Conservation (phyloP, 2,888 invertebrate genomes). For the Epinotia nisella region DNA sequence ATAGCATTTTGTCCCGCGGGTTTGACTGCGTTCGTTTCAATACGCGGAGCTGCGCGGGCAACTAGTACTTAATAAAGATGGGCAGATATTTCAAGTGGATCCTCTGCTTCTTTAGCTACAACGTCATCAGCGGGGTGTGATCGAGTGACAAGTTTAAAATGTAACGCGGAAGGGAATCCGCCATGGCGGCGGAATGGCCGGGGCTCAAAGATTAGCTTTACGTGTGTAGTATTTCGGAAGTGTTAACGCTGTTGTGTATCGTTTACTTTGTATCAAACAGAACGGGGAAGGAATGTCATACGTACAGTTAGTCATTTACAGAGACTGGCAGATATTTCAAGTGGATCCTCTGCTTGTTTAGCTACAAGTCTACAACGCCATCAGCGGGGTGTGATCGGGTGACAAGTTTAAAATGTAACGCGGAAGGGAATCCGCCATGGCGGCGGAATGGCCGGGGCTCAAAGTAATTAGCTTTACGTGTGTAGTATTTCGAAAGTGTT, state of each 20-base stretch:
- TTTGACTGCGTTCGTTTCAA: no score
- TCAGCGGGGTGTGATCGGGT: conserved; percentile 62
- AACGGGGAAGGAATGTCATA: no score
- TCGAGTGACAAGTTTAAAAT: conserved; percentile 65
- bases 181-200: conserved; percentile 34
- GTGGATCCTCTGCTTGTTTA: background rate
- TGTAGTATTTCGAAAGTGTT: no score
- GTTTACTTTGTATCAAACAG: no score
- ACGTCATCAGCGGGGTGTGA: conserved; percentile 54
- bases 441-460: conserved; percentile 29
- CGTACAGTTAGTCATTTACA: no score
- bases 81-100: background rate
- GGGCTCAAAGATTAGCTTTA: conserved; percentile 31
- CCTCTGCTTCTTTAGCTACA: background rate
- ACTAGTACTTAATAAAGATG: background rate
- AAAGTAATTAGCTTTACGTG: conserved; percentile 37
- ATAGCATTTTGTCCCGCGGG: no score
- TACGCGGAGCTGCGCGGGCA: no score
- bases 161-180: conserved; percentile 50
- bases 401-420: conserved; percentile 60
- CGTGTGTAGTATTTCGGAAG: no score
- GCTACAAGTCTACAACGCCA: conserved; percentile 9
- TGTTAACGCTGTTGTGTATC: no score
- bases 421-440: conserved; percentile 47
- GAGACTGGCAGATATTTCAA: background rate